Conservation (phyloP, 2,888 invertebrate species). For the Synergus japonicus region DNA sequence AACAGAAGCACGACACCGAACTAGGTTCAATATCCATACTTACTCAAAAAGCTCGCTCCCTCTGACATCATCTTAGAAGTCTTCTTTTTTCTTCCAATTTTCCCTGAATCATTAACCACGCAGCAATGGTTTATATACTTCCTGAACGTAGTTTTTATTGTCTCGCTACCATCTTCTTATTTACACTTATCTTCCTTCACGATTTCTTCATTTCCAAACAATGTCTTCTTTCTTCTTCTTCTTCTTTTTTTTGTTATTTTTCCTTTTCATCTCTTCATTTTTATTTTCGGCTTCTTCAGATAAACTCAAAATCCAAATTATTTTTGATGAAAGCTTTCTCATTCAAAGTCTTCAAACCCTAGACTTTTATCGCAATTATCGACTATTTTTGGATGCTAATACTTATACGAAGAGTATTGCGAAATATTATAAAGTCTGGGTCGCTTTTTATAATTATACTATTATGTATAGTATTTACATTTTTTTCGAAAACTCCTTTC, state of each 20-base stretch:
- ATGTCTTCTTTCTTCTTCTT: slow-evolving; percentile 1
- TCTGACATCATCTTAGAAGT: slow-evolving; percentile 46
- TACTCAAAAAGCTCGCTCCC: slow-evolving; percentile 55
- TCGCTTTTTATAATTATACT: slow-evolving; percentile 34
- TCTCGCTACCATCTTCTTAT: slow-evolving; percentile 44
- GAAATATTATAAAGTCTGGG: slow-evolving; percentile 18
- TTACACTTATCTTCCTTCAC: slow-evolving; percentile 36
- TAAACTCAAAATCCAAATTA: neutral
- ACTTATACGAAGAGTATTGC: slow-evolving; percentile 38
- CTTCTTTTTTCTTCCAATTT: slow-evolving; percentile 27
- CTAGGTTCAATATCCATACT: slow-evolving; percentile 58
- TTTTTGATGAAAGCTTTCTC: neutral
- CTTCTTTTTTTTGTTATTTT: slow-evolving; percentile 9
- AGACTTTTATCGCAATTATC: slow-evolving; percentile 4
- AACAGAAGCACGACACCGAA: slow-evolving; percentile 51
- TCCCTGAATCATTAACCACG: slow-evolving; percentile 26
- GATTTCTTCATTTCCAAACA: slow-evolving; percentile 22
- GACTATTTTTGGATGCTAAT: slow-evolving; percentile 16
- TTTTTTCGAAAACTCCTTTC: slow-evolving; percentile 6
- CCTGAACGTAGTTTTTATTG: slow-evolving; percentile 40
- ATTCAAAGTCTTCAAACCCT: neutral
- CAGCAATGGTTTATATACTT: slow-evolving; percentile 26
- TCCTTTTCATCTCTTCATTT: slow-evolving; percentile 28
- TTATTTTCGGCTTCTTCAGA: neutral
- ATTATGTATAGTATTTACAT: slow-evolving; percentile 33